These are phyloP conservation scores for Chrysolina oricalcia DNA, from an alignment of 2,888 invertebrate species.

Conservation along the genomic window DNA sequence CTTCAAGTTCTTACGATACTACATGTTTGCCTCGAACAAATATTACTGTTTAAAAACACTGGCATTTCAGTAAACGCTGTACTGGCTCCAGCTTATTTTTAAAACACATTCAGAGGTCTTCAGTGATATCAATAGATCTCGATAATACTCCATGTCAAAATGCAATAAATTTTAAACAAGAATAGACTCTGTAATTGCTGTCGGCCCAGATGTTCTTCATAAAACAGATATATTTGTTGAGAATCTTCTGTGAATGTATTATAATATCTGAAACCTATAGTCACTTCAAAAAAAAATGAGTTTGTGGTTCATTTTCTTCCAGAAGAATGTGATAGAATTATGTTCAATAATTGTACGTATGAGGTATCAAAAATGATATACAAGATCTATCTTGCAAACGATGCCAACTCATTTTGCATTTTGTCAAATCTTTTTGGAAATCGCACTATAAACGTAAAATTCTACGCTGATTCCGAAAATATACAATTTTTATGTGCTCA, in stretches of 20 bases:
- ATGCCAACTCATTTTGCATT: no score
- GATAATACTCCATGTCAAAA: constrained; percentile 5
- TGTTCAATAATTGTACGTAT: no score
- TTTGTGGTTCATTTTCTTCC: no score
- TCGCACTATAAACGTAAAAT: no score
- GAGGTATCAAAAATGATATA: no score
- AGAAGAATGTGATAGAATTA: no score
- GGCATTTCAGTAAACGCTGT: not conserved
- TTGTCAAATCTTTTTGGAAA: no score
- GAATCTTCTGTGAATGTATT: not conserved
- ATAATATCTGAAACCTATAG: not conserved
- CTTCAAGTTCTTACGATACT: not conserved
- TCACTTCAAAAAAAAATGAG: not conserved
- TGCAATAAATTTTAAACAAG: not conserved
- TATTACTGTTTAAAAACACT: not conserved
- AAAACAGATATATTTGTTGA: not conserved
- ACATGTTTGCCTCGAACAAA: not conserved
- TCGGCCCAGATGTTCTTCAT: constrained; percentile 2
- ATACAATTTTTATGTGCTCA: no score
- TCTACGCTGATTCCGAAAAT: no score
- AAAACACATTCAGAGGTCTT: not conserved
- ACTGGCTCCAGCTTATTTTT: not conserved
- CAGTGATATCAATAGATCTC: constrained; percentile 7
- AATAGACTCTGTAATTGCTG: constrained; percentile 4
- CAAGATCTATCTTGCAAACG: no score